A percentile compares a stretch with the other conserved stretches of the same genome.
These are phyloP conservation scores for Apocheima hispidaria DNA, from an alignment of 2,888 invertebrate species.

Conservation along the genomic window DNA sequence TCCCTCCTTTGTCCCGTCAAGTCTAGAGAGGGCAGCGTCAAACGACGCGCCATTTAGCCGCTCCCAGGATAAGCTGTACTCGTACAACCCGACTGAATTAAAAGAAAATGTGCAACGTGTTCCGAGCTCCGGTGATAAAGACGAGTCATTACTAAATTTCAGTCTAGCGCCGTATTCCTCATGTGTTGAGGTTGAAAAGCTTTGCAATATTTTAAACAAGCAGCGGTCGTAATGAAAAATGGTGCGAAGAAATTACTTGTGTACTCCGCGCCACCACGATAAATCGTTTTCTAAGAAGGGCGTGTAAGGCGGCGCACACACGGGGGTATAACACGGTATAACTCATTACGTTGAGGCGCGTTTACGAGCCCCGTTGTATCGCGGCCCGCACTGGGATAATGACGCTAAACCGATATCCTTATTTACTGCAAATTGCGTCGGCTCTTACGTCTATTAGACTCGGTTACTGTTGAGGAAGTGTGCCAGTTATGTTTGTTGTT, in stretches of 20 bases:
- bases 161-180: background rate
- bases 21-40: slow-evolving; percentile 71
- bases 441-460: slow-evolving; percentile 55
- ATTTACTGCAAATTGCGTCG: slow-evolving; percentile 83
- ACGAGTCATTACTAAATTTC: slow-evolving; percentile 21
- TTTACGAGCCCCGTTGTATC: slow-evolving; percentile 65
- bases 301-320: slow-evolving; percentile 44
- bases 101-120: slow-evolving; percentile 63
- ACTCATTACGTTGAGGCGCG: slow-evolving; percentile 56
- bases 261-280: slow-evolving; percentile 53
- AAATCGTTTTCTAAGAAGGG: slow-evolving; percentile 62
- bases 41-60: slow-evolving; percentile 77
- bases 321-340: slow-evolving; percentile 43
- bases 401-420: slow-evolving; percentile 82
- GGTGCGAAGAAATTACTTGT: slow-evolving; percentile 61
- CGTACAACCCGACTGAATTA: slow-evolving; percentile 67
- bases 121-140: slow-evolving; percentile 30
- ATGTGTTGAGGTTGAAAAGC: slow-evolving; percentile 6
- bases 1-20: slow-evolving; percentile 80
- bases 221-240: slow-evolving; percentile 54
- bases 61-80: slow-evolving; percentile 66
- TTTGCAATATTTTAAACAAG: slow-evolving; percentile 35
- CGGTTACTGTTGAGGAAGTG: slow-evolving; percentile 38
- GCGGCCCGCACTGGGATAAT: slow-evolving; percentile 68
- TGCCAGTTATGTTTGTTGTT: slow-evolving; percentile 28